A percentile compares a stretch with the other conserved stretches of the same genome.
These are phyloP conservation scores for Lanius collurio DNA, from an alignment of 2,113 vertebrate species.

Conservation along the genomic window DNA sequence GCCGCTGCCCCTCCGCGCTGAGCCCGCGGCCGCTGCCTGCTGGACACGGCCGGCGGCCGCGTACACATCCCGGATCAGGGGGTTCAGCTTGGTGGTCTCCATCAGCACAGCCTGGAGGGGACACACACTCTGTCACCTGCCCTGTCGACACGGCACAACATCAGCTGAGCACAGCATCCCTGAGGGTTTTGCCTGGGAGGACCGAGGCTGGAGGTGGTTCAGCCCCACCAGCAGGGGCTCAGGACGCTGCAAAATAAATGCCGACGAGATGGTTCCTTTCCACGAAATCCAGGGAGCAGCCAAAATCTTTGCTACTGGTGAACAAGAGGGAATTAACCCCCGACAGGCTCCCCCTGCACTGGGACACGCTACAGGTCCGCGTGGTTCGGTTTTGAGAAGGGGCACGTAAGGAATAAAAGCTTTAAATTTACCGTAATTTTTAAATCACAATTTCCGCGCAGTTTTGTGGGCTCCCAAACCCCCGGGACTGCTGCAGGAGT, in stretches of 20 bases:
- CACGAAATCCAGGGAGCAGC: background rate
- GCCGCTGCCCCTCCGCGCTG: conserved; percentile 53
- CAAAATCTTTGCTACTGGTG: background rate
- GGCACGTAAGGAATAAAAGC: too few relatives aligned
- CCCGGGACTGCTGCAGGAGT: background rate
- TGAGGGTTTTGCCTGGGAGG: accelerated
- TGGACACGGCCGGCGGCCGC: conserved; percentile 40
- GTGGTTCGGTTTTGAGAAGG: background rate
- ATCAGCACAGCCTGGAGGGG: conserved; percentile 61
- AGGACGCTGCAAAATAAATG: accelerated
- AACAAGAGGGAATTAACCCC: background rate
- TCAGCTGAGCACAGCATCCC: accelerated
- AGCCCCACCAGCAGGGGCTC: background rate
- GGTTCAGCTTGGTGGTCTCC: conserved; percentile 74
- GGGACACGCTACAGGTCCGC: background rate
- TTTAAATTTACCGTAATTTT: background rate
- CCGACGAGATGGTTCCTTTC: background rate
- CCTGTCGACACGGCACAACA: accelerated
- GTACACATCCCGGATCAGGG: conserved; percentile 68
- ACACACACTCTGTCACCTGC: background rate
- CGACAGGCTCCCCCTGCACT: accelerated
- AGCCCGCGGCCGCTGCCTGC: background rate
- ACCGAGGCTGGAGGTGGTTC: background rate
- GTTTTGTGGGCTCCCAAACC: background rate
- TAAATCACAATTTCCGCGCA: background rate